These are phyloP conservation scores for Drosophila tripunctata DNA, from an alignment of 2,888 invertebrate genomes.

Conservation along the genomic window DNA sequence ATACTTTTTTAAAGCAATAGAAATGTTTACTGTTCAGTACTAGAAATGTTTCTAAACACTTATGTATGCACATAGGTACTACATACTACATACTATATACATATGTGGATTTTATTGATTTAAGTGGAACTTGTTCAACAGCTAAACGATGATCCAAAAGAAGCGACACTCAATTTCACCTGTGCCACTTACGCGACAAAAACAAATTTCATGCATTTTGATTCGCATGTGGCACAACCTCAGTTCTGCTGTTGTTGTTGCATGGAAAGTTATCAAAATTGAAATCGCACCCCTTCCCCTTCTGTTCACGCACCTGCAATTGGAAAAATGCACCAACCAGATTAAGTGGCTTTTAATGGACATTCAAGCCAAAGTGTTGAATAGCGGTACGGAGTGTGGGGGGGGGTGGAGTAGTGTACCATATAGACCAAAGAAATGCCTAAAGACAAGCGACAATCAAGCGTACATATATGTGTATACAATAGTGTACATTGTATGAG, in stretches of 20 bases:
- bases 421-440: conserved; percentile 40
- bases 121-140: conserved; percentile 26
- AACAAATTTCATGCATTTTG: conserved; percentile 33
- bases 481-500: no score
- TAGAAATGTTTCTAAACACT: no score
- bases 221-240: conserved; percentile 25
- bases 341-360: conserved; percentile 60
- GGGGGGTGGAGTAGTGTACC: neutral
- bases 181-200: conserved; percentile 46
- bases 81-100: no score
- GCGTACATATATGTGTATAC: conserved; percentile 17
- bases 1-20: no score
- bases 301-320: neutral
- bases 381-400: no score
- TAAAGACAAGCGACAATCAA: conserved; percentile 39
- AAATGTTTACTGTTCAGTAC: no score
- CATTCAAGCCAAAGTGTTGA: conserved; percentile 10
- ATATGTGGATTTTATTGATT: no score
- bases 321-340: conserved; percentile 32
- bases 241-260: conserved; percentile 3
- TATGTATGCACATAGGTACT: no score
- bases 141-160: conserved; percentile 13
- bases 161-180: conserved; percentile 38
- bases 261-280: conserved; percentile 68
- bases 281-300: conserved; percentile 8